These are phyloP conservation scores for Pseudopipra pipra DNA, from an alignment of 2,113 vertebrate species.

Conservation along the genomic window DNA sequence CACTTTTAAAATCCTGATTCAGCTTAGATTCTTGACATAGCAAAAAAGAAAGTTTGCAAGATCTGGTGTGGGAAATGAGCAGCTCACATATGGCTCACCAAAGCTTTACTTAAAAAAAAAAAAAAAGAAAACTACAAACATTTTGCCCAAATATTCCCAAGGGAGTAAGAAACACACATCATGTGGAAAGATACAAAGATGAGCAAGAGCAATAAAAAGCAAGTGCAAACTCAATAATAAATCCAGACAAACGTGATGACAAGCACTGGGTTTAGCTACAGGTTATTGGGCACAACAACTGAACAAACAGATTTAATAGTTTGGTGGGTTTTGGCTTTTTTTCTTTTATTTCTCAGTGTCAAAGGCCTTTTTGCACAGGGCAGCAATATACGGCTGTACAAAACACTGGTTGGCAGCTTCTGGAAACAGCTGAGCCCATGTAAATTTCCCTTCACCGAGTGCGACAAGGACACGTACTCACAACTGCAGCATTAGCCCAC, in stretches of 20 bases:
- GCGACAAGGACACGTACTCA: neutral
- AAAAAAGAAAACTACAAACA: neutral
- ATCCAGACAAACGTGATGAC: fast-evolving
- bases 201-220: neutral
- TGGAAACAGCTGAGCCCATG: neutral
- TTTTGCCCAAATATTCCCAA: neutral
- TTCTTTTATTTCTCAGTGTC: neutral
- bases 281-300: neutral
- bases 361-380: neutral
- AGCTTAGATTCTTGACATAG: neutral
- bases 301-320: neutral
- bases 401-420: neutral
- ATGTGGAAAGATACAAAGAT: neutral
- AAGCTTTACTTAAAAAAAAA: neutral
- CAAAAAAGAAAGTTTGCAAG: neutral
- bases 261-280: neutral
- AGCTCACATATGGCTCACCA: neutral
- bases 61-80: neutral
- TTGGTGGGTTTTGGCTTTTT: neutral
- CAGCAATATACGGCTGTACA: neutral
- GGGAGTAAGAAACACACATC: neutral
- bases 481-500: neutral
- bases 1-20: neutral
- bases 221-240: neutral
- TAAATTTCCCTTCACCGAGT: neutral